phyloP scores from a whole-genome alignment of 2,797 vertebrate genomes.

The Erpetoichthys calabaricus region DNA sequence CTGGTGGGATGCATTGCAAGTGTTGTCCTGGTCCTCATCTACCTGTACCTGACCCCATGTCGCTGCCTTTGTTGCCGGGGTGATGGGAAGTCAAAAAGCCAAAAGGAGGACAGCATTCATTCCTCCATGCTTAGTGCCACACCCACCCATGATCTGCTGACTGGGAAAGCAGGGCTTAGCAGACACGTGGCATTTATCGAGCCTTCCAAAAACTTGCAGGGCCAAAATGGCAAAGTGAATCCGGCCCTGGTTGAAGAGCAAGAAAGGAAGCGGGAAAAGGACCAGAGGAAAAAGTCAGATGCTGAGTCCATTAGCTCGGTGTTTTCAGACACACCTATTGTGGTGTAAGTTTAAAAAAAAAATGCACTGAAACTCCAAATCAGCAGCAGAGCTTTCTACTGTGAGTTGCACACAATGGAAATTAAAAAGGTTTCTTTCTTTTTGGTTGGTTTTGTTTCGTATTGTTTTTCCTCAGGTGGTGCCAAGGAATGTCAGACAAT shows the following conservation, averaged over 20 bases:
- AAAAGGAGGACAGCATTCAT: constrained; percentile 80
- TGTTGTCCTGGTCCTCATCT: constrained; percentile 88
- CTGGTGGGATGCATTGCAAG: constrained; percentile 88
- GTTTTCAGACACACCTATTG: constrained; percentile 93
- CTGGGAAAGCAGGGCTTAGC: constrained; percentile 53
- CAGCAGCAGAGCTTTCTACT: constrained; percentile 15
- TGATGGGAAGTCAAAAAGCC: constrained; percentile 48
- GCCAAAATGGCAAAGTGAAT: constrained; percentile 85
- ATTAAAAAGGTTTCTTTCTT: constrained; percentile 9
- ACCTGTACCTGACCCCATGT: constrained; percentile 90
- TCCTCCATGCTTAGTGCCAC: constrained; percentile 88
- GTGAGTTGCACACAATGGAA: constrained; percentile 16
- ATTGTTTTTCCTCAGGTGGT: constrained; percentile 7
- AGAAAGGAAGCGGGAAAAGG: constrained; percentile 49
- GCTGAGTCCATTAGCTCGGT: constrained; percentile 89
- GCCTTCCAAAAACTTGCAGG: constrained; percentile 56
- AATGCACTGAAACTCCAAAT: neutral
- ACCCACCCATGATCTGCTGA: constrained; percentile 64
- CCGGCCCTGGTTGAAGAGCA: constrained; percentile 48
- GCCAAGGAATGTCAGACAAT: constrained; percentile 17
- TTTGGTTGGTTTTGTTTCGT: too few species aligned
- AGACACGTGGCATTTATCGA: constrained; percentile 70
- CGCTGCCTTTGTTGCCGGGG: constrained; percentile 77
- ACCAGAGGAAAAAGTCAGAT: constrained; percentile 81
- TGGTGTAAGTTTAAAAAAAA: constrained; percentile 55